Evolutionary conservation across 2,888 invertebrate species (phyloP).

Genomic region (Prionchulus punctatus): DNA sequence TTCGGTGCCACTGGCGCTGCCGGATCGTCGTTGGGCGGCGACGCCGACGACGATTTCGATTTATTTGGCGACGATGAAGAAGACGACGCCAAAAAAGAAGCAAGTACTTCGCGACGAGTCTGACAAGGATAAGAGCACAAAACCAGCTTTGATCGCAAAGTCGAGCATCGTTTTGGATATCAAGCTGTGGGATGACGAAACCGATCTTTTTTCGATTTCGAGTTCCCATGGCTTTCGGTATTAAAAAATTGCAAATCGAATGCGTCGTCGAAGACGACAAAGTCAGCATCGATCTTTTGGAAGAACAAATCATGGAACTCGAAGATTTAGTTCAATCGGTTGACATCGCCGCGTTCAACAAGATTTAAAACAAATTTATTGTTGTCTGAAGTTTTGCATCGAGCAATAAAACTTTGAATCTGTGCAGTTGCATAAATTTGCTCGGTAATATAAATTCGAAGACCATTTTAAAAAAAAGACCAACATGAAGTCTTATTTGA

Average conservation of each 20-base stretch:
- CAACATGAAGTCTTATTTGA: too few species aligned
- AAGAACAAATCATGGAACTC: slow-evolving; percentile 68
- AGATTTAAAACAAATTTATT: slow-evolving; percentile 11
- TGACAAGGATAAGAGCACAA: slow-evolving; percentile 66
- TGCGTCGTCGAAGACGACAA: slow-evolving; percentile 92
- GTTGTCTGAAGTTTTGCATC: too few species aligned
- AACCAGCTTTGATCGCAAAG: slow-evolving; percentile 77
- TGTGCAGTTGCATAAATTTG: too few species aligned
- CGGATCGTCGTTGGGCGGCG: neutral
- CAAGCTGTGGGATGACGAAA: slow-evolving; percentile 96
- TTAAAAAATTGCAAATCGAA: slow-evolving; percentile 82
- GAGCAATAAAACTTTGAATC: too few species aligned
- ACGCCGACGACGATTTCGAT: neutral
- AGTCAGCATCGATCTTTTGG: slow-evolving; percentile 40
- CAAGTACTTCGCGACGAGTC: slow-evolving; percentile 75
- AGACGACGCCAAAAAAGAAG: slow-evolving; percentile 62
- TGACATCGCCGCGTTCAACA: slow-evolving; percentile 14
- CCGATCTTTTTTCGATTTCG: slow-evolving; percentile 74
- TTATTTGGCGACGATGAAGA: slow-evolving; percentile 4
- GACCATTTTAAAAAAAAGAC: too few species aligned
- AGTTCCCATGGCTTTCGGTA: slow-evolving; percentile 84
- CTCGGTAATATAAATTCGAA: too few species aligned
- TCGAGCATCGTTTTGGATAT: slow-evolving; percentile 84
- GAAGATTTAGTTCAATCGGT: slow-evolving; percentile 50
- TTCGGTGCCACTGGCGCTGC: neutral